Conservation (phyloP, 37 sponge, comb jelly and placozoan species). For the Petrosia ficiformis region DNA sequence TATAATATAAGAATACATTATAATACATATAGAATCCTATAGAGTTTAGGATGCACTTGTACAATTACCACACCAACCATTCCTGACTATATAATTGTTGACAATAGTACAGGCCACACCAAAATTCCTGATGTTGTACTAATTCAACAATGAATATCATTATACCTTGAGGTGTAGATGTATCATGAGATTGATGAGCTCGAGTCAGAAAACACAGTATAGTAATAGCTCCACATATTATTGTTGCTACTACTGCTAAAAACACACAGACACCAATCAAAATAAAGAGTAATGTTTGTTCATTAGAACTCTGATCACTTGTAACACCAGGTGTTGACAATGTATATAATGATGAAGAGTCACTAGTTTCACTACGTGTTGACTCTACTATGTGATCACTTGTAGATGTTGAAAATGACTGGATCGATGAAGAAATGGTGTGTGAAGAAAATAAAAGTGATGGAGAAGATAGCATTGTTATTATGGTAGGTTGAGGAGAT, state of each 20-base stretch:
- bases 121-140: neutral
- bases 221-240: neutral
- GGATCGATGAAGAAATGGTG: neutral
- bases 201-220: neutral
- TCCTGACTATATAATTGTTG: neutral
- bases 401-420: neutral
- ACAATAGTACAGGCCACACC: neutral
- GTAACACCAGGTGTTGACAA: too few relatives aligned
- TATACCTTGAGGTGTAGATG: neutral
- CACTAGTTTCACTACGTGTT: neutral
- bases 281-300: neutral
- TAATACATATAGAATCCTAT: too few relatives aligned
- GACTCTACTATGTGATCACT: neutral
- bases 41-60: too few relatives aligned
- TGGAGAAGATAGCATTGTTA: too few relatives aligned
- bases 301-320: neutral
- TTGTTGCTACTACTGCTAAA: neutral
- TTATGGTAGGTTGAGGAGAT: neutral
- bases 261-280: neutral
- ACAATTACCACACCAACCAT: too few relatives aligned
- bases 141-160: neutral
- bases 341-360: too few relatives aligned
- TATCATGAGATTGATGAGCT: too few relatives aligned
- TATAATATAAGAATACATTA: too few relatives aligned
- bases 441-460: neutral